A percentile compares a stretch with the other conserved stretches of the same genome.
Conservation (phyloP, 2,888 invertebrate genomes). For the Drosophila neotestacea region DNA sequence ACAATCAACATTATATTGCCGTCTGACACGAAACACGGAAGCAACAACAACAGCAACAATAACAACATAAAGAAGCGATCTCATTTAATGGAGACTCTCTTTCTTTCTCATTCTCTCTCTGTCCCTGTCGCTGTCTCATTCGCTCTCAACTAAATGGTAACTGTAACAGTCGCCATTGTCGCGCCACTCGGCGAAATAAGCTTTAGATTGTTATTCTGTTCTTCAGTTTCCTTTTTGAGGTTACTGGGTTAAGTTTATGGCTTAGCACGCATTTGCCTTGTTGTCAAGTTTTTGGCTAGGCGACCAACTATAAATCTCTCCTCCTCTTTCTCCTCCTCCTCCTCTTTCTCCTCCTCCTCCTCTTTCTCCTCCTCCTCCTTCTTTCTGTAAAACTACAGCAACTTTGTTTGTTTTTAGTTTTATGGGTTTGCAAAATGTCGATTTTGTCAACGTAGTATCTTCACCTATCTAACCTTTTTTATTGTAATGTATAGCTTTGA, state of each 20-base stretch:
- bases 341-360: not conserved
- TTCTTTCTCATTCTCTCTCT: not conserved
- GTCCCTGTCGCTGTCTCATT: constrained; percentile 4
- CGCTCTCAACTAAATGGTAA: not conserved
- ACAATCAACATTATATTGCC: constrained; percentile 73
- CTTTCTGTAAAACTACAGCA: not conserved
- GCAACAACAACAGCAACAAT: constrained; percentile 17
- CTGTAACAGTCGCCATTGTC: constrained; percentile 53
- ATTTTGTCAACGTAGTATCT: constrained; percentile 4
- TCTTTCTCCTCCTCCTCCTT: not conserved
- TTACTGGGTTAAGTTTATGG: constrained; percentile 75
- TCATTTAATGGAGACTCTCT: constrained; percentile 4
- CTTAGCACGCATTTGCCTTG: constrained; percentile 60
- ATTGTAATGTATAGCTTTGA: too few relatives aligned
- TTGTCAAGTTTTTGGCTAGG: constrained; percentile 40
- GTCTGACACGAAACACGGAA: constrained; percentile 66
- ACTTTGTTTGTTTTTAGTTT: constrained; percentile 29
- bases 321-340: not conserved
- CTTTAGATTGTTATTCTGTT: constrained; percentile 47
- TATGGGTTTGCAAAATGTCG: constrained; percentile 4
- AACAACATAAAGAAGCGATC: constrained; percentile 23
- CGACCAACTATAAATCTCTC: constrained; percentile 15
- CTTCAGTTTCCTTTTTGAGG: constrained; percentile 52
- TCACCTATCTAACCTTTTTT: not conserved
- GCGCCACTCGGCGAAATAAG: constrained; percentile 55